Base-by-base conservation (phyloP, 64 coral and sea anemone genomes). In the Montipora cactus region DNA sequence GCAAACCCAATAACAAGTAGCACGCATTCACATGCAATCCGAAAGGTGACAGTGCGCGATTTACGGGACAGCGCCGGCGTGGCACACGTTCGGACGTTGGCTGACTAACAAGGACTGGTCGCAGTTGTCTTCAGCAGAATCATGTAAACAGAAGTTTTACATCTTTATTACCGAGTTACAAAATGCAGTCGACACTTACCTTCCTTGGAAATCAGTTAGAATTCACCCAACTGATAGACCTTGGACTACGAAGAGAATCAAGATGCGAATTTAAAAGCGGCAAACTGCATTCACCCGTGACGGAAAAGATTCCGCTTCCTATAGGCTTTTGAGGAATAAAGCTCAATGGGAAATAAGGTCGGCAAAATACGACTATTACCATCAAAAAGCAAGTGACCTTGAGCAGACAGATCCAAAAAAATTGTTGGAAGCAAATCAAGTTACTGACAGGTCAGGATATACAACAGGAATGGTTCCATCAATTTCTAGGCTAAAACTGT, bases 331-430 rank as follows among this genome's bases (percentile, higher is more conserved):
- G 28, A 37, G 1, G 28, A 37, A 37, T 37, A 37, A 37, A 37
- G 28, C 28, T 37, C 28, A 37, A 37, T 37, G 28, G 28, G 28
- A 37, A 37, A 37, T 37, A 37, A 37, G 28, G 28, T 37, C 28
- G 28, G 28, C 28, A 37, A 37, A 37, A 37, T 37, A 37, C 28
- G 28, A 37, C 28, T 37, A 37, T 37, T 37, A 84, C 68, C 23
- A 90, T 28, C 77, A 90, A 80, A 80, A 90, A 90, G 89, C 83
- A 18, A 91, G 90, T 37, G 90, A 91, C 79, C n/a, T 83, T 8
- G n/a, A 75, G 83, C 90, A 91, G 5, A 44, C 1, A 0, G 70
- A 91, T 83, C 44, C 79, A 21, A 91, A 91, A 51, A 92, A 78
- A 64, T 87, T 50, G 91, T 76, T 47, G 91, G 66, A 87, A 77